These are phyloP conservation scores for Sciurus vulgaris DNA, from an alignment of 2,797 vertebrate genomes.

Conservation along the genomic window DNA sequence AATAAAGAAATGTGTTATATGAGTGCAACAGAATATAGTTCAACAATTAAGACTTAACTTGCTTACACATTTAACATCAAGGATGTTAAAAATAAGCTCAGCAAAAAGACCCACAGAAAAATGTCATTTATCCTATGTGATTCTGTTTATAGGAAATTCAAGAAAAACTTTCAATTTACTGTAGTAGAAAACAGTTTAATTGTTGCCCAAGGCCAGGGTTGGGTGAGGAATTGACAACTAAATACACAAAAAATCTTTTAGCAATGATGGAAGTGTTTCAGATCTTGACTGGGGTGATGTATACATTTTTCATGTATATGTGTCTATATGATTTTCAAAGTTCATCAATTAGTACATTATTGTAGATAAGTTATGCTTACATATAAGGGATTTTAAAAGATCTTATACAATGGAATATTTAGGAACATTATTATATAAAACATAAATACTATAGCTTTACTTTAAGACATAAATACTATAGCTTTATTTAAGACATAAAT, in stretches of 20 bases:
- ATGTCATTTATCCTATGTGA: neutral
- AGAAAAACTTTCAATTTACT: neutral
- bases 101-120: neutral
- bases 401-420: neutral
- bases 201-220: neutral
- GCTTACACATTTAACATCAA: neutral
- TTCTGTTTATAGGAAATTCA: neutral
- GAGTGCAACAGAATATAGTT: neutral
- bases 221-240: neutral
- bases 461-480: neutral
- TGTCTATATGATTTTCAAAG: neutral
- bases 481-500: neutral
- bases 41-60: neutral
- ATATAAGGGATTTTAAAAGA: conserved; percentile 33
- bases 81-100: neutral
- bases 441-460: neutral
- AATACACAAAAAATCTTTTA: neutral
- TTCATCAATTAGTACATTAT: neutral
- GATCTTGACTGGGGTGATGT: neutral
- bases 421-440: neutral
- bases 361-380: neutral
- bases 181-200: neutral
- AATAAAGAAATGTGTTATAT: neutral
- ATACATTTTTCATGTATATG: neutral
- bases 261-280: neutral